Evolutionary conservation across 2,797 vertebrate genomes (phyloP).

Genomic region (Anguilla anguilla): DNA sequence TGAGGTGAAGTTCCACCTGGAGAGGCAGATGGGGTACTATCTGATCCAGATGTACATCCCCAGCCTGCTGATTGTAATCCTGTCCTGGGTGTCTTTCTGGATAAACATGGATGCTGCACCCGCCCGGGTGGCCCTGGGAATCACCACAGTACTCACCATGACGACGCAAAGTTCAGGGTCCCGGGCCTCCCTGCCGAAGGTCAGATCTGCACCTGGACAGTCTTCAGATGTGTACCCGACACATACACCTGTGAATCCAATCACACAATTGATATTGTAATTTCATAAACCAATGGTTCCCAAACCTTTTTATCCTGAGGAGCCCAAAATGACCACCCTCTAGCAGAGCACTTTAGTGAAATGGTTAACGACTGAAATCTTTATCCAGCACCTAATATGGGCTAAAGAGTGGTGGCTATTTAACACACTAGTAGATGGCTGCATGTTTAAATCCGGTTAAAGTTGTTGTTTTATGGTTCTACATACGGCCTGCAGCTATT

Average conservation of each 20-base stretch:
- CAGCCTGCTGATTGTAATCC: constrained; percentile 96
- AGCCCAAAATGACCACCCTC: background rate
- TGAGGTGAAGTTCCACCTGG: constrained; percentile 97
- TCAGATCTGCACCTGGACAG: constrained; percentile 45
- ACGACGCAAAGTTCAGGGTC: constrained; percentile 98
- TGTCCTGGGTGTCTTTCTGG: constrained; percentile 99
- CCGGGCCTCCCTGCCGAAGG: constrained; percentile 97
- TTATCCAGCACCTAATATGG: background rate
- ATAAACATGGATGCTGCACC: constrained; percentile 99
- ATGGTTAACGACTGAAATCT: background rate
- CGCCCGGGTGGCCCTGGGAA: constrained; percentile 94
- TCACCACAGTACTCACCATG: constrained; percentile 99
- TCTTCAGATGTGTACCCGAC: background rate
- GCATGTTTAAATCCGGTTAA: background rate
- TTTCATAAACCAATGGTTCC: background rate
- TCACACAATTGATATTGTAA: background rate
- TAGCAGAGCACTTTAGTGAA: background rate
- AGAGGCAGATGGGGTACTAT: constrained; percentile 99
- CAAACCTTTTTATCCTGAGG: background rate
- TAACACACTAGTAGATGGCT: background rate
- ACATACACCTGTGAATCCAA: background rate
- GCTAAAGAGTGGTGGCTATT: background rate
- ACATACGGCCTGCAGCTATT: background rate
- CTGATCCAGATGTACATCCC: constrained; percentile 99
- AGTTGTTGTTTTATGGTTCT: background rate